These are phyloP conservation scores for Drosophila lacteicornis DNA, from an alignment of 1,140 invertebrate species.

Conservation along the genomic window DNA sequence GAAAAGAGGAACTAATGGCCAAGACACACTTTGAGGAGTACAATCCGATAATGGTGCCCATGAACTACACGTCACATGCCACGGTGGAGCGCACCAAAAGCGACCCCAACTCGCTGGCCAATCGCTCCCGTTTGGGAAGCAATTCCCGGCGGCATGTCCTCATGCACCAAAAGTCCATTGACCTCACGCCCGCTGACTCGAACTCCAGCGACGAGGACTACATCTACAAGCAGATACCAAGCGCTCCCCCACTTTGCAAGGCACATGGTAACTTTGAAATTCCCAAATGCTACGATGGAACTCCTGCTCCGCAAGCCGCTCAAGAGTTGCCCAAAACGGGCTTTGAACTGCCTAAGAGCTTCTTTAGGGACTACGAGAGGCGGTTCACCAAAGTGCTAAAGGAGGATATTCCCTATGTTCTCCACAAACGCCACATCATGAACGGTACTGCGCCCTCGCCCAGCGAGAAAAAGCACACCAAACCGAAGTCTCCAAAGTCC, in stretches of 20 bases:
- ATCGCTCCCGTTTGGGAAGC: slow-evolving; percentile 89
- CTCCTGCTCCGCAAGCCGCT: slow-evolving; percentile 77
- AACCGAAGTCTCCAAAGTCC: slow-evolving; percentile 87
- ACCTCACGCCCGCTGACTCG: slow-evolving; percentile 91
- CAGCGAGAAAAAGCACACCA: slow-evolving; percentile 86
- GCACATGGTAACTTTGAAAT: slow-evolving; percentile 89
- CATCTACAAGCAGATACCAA: slow-evolving; percentile 89
- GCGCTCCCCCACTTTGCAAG: slow-evolving; percentile 89
- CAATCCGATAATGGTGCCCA: slow-evolving; percentile 85
- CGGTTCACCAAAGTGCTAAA: slow-evolving; percentile 80
- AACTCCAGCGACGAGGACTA: slow-evolving; percentile 91
- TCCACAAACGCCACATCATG: slow-evolving; percentile 93
- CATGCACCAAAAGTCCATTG: slow-evolving; percentile 95
- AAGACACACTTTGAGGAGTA: slow-evolving; percentile 88
- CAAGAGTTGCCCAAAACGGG: slow-evolving; percentile 84
- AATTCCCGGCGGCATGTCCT: slow-evolving; percentile 90
- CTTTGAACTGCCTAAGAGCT: slow-evolving; percentile 87
- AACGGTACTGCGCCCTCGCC: slow-evolving; percentile 90
- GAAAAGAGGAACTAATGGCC: slow-evolving; percentile 88
- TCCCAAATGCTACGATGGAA: slow-evolving; percentile 85
- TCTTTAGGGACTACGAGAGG: slow-evolving; percentile 87
- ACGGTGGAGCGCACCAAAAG: slow-evolving; percentile 93
- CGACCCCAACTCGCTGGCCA: slow-evolving; percentile 91
- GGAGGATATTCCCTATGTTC: slow-evolving; percentile 91
- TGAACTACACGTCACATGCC: slow-evolving; percentile 86